Percentiles rank a stretch among this genome's conserved stretches.
Evolutionary conservation across 2,888 invertebrate species (phyloP).

Genomic region (Parasteatoda lunata): DNA sequence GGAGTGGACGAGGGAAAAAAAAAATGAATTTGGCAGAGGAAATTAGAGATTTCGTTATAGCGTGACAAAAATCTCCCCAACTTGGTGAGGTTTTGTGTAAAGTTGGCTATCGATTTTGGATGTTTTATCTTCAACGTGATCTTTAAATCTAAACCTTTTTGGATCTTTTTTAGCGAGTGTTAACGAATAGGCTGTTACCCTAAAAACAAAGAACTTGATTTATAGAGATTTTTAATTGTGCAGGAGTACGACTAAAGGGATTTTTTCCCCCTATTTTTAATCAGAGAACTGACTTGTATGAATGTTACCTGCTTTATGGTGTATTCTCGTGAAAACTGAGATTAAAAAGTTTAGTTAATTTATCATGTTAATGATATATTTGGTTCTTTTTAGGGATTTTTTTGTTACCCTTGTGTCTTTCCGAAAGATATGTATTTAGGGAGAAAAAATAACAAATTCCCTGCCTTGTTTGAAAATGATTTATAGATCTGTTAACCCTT

Average conservation of each 20-base stretch:
- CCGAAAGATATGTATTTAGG: too few relatives aligned
- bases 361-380: background rate
- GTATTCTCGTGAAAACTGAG: background rate
- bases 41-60: constrained; percentile 63
- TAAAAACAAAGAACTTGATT: constrained; percentile 34
- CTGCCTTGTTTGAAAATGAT: too few relatives aligned
- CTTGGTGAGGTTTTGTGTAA: constrained; percentile 31
- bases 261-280: too few relatives aligned
- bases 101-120: constrained; percentile 49
- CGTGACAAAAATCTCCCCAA: constrained; percentile 55
- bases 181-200: constrained; percentile 9
- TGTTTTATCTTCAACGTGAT: constrained; percentile 33
- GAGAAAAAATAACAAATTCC: too few relatives aligned
- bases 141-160: constrained; percentile 41
- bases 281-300: too few relatives aligned
- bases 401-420: too few relatives aligned
- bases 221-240: constrained; percentile 47
- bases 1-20: constrained; percentile 17
- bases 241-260: background rate
- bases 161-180: background rate
- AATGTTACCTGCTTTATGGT: background rate
- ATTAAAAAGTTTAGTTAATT: constrained; percentile 12
- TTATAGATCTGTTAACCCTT: too few relatives aligned
- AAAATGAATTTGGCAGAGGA: constrained; percentile 39
- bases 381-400: background rate